Base-by-base conservation (phyloP, 2,797 vertebrate species). In the Eidolon dupreanum region DNA sequence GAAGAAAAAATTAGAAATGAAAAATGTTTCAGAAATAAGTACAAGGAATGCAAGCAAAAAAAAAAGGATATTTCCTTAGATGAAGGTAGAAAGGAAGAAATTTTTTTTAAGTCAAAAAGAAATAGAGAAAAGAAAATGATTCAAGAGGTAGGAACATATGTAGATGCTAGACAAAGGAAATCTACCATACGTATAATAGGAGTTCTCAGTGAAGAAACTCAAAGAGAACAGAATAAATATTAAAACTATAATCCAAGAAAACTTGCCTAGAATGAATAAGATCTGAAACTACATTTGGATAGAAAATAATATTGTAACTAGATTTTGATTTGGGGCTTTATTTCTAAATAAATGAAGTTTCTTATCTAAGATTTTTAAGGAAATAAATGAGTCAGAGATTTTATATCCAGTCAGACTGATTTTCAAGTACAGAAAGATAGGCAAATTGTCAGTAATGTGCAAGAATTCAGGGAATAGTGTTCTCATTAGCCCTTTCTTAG, bases 1-100 rank as follows among this genome's bases (percentile, higher is more conserved):
- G 8, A 86, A 66, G 78, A 22, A 63, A 88, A 78, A 59, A 68
- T 26, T 81, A 93, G 33, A 77, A 86, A 81, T 73, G 77, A 46
- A 91, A 68, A n/a, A 33, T 36, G 36, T 85, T 96, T 91, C 36
- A 89, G 26, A 91, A 95, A 66, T 82, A 31, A 94, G 5, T 26
- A 55, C 53, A 59, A 81, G 11, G 20, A 49, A 82, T 11, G 38
- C 38, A 94, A 53, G 31, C 55, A 82, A 73, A 57, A 82, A 51
- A 65, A 73, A 71, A 87, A 31, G 78, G 38, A 9, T 55, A 88
- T 57, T 79, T 22, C 49, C 38, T 41, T 78, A 82, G 46, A 90
- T 51, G 41, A 88, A 79, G 38, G 4, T 31, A 2, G 41, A 74
- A 70, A 49, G 4, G 20, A 68, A 20, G 8, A 61, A 66, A 57